phyloP scores from a whole-genome alignment of 2,797 vertebrate species.

The Etheostoma nigrum region DNA sequence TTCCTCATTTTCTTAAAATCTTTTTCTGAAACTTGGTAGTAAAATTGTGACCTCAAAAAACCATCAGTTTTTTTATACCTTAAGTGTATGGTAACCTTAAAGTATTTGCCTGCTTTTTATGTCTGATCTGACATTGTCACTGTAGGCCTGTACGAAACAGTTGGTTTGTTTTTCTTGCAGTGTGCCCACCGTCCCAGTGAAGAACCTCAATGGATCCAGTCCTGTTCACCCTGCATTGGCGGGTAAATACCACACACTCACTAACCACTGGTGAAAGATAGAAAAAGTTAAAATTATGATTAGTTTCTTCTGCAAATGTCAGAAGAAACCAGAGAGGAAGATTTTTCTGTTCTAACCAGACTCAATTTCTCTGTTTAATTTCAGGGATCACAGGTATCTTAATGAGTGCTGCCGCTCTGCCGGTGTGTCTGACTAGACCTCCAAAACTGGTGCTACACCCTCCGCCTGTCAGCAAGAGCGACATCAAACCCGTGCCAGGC shows the following conservation, averaged over 20 bases:
- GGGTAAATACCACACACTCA: conserved; percentile 80
- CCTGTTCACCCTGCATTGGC: conserved; percentile 94
- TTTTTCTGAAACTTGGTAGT: neutral
- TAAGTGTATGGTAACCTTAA: neutral
- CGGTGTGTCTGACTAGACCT: conserved; percentile 95
- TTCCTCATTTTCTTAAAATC: no score
- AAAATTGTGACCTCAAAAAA: neutral
- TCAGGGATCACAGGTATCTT: conserved; percentile 96
- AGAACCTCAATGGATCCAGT: conserved; percentile 95
- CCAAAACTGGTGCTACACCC: conserved; percentile 94
- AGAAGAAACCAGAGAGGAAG: neutral
- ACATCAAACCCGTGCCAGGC: conserved; percentile 93
- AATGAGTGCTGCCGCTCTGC: conserved; percentile 95
- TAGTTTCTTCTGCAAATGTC: neutral
- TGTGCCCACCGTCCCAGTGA: conserved; percentile 94
- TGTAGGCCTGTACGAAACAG: neutral
- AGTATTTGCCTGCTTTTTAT: neutral
- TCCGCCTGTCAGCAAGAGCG: conserved; percentile 93
- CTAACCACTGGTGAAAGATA: neutral
- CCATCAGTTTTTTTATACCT: conserved; percentile 50
- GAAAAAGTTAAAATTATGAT: neutral
- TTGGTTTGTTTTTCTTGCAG: conserved; percentile 75
- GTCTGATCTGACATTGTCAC: neutral
- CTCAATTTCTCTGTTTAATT: neutral
- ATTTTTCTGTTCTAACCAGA: neutral